Conservation (phyloP, 2,888 invertebrate genomes). For the Erebia palarica region DNA sequence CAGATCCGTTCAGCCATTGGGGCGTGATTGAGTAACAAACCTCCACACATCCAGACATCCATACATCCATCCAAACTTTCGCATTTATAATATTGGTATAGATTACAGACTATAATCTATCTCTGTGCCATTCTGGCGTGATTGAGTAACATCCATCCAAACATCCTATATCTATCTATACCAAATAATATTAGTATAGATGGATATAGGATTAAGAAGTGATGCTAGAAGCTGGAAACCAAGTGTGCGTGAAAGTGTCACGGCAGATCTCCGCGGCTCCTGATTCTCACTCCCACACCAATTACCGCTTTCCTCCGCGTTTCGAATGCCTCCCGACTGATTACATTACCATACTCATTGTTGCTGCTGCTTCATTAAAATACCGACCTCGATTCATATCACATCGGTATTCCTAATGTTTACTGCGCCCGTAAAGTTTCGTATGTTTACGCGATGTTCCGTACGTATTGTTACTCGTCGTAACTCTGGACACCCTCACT, state of each 20-base stretch:
- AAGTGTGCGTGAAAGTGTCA: background rate
- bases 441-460: background rate
- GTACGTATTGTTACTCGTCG: background rate
- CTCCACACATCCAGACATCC: too few relatives aligned
- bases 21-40: too few relatives aligned
- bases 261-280: background rate
- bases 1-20: too few relatives aligned
- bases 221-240: background rate
- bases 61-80: too few relatives aligned
- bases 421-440: constrained; percentile 21
- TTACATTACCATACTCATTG: constrained; percentile 46
- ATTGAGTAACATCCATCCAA: too few relatives aligned
- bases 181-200: too few relatives aligned
- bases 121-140: too few relatives aligned
- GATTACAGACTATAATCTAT: too few relatives aligned
- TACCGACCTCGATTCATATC: constrained; percentile 42
- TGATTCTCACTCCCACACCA: constrained; percentile 14
- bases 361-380: constrained; percentile 42
- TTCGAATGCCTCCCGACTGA: constrained; percentile 43
- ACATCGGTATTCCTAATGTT: constrained; percentile 37
- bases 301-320: constrained; percentile 33
- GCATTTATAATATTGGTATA: too few relatives aligned
- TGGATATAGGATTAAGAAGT: background rate
- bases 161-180: too few relatives aligned
- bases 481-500: too few relatives aligned